These are phyloP conservation scores for Bibio marci DNA, from an alignment of 2,888 invertebrate species.

Conservation along the genomic window DNA sequence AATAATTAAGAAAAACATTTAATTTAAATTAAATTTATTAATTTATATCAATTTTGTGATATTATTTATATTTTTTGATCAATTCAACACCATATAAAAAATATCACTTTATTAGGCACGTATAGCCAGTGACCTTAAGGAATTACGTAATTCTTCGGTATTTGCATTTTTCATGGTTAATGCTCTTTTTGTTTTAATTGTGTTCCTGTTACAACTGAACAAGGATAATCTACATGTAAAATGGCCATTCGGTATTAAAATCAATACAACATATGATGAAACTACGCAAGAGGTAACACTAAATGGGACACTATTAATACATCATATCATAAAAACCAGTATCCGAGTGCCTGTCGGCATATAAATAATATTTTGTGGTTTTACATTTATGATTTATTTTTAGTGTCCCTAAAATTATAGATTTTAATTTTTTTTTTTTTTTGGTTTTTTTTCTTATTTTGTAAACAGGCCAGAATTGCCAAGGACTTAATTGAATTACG, in stretches of 20 bases:
- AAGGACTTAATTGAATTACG: constrained; percentile 83
- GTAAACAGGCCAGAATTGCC: constrained; percentile 65
- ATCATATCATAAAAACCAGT: neutral
- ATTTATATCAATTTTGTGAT: too few relatives aligned
- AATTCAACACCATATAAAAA: too few relatives aligned
- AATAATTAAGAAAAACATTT: too few relatives aligned
- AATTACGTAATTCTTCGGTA: constrained; percentile 85
- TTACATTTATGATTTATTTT: too few relatives aligned
- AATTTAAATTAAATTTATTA: too few relatives aligned
- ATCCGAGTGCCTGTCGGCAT: neutral
- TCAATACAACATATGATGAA: constrained; percentile 83
- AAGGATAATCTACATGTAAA: constrained; percentile 91
- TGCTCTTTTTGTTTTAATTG: constrained; percentile 95
- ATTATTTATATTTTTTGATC: too few relatives aligned
- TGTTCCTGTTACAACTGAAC: constrained; percentile 95
- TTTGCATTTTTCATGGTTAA: constrained; percentile 98
- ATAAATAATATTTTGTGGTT: too few relatives aligned
- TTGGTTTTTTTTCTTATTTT: constrained; percentile 2
- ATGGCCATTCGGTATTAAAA: constrained; percentile 91
- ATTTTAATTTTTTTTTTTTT: constrained; percentile 11
- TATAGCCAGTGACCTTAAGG: constrained; percentile 81
- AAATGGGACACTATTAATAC: constrained; percentile 4
- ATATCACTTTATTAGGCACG: too few relatives aligned
- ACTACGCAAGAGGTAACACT: constrained; percentile 75
- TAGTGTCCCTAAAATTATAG: constrained; percentile 9